Conservation (phyloP, 2,888 invertebrate species). For the Yponomeuta sedellus region DNA sequence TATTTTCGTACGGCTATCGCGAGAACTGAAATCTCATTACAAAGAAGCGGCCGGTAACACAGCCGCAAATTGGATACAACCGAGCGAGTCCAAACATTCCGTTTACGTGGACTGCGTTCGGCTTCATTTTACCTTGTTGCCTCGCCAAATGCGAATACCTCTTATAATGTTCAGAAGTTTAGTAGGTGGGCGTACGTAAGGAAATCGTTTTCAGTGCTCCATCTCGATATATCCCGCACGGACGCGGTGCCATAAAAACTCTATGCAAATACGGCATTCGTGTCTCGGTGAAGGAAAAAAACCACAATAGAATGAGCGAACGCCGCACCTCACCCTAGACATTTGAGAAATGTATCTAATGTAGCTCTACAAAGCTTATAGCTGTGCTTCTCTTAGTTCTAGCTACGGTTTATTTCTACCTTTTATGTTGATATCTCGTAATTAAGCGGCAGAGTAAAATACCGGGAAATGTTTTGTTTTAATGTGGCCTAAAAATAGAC, state of each 20-base stretch:
- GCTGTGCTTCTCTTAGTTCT: not conserved
- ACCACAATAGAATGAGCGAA: conserved; percentile 2
- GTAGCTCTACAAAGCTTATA: not conserved
- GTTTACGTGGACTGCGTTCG: not conserved
- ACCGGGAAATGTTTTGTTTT: conserved; percentile 13
- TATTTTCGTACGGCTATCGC: conserved; percentile 20
- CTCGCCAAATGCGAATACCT: not conserved
- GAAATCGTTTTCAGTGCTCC: conserved; percentile 9
- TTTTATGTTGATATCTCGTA: conserved; percentile 7
- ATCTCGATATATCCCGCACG: conserved; percentile 14
- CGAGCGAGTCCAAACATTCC: conserved; percentile 18
- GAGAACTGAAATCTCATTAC: conserved; percentile 22
- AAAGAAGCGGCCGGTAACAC: conserved; percentile 23
- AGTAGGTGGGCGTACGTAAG: conserved; percentile 9
- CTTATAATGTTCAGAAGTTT: not conserved
- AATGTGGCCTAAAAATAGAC: not conserved
- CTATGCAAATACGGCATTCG: conserved; percentile 20
- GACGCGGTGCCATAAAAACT: conserved; percentile 19
- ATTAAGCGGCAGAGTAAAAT: conserved; percentile 10
- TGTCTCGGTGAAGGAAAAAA: conserved; percentile 19
- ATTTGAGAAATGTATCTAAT: conserved; percentile 6
- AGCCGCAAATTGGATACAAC: conserved; percentile 24
- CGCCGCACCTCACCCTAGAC: conserved; percentile 8
- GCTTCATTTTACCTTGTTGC: conserved; percentile 20
- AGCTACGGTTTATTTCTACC: not conserved